Conservation (phyloP, 2,113 vertebrate genomes). For the Lycocorax pyrrhopterus region DNA sequence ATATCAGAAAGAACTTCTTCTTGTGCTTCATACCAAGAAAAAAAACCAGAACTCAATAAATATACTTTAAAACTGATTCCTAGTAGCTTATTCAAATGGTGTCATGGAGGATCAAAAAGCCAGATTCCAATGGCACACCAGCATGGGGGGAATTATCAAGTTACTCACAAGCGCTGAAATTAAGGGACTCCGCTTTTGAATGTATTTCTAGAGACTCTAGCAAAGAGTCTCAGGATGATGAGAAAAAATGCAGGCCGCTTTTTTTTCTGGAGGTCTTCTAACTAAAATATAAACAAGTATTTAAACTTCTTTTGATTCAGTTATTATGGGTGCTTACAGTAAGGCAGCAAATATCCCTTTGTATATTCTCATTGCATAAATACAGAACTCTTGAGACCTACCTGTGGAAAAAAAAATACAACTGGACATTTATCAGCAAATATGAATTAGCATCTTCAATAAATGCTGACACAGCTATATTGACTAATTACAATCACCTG, state of each 20-base stretch:
- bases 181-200: not conserved
- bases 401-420: not conserved
- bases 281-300: not conserved
- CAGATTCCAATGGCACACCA: not conserved
- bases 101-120: not conserved
- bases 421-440: not conserved
- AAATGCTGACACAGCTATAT: not conserved
- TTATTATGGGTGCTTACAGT: not conserved
- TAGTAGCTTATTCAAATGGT: not conserved
- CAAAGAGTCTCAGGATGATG: not conserved
- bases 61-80: not conserved
- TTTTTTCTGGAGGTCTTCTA: not conserved
- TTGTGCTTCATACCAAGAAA: not conserved
- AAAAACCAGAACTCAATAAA: not conserved
- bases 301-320: not conserved
- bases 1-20: not conserved
- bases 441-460: not conserved
- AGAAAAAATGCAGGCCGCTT: not conserved
- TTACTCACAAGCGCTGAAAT: not conserved
- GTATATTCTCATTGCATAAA: not conserved
- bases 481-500: not conserved
- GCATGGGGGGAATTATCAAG: not conserved
- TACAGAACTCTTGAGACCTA: not conserved
- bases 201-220: not conserved
- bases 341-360: not conserved